A percentile compares a stretch with the other conserved stretches of the same genome.
These are phyloP conservation scores for Athalia circularis DNA, from an alignment of 2,888 invertebrate genomes.

Conservation along the genomic window DNA sequence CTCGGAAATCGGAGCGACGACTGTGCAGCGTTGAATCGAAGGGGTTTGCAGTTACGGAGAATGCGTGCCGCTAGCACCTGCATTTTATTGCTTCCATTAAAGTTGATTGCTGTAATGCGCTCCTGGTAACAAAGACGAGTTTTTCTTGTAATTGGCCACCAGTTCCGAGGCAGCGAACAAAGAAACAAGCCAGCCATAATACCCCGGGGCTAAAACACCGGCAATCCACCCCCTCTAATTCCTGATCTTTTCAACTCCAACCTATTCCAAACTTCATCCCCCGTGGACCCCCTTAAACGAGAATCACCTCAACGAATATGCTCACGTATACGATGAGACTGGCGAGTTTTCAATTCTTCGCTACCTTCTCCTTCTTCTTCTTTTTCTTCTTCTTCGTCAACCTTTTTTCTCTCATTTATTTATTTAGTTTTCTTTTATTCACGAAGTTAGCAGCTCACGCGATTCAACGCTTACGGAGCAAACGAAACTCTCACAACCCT, in stretches of 20 bases:
- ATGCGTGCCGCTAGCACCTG: slow-evolving; percentile 62
- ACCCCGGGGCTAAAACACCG: slow-evolving; percentile 1
- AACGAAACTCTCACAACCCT: background rate
- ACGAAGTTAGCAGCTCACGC: background rate
- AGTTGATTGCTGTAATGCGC: slow-evolving; percentile 64
- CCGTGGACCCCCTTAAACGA: no score
- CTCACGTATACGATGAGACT: no score
- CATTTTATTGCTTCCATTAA: slow-evolving; percentile 67
- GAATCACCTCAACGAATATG: no score
- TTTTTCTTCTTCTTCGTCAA: background rate
- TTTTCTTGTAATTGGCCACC: slow-evolving; percentile 60
- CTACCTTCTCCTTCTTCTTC: no score
- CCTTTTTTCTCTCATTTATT: no score
- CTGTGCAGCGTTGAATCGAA: slow-evolving; percentile 35
- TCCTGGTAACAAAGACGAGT: slow-evolving; percentile 61
- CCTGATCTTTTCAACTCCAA: background rate
- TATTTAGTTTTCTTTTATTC: background rate
- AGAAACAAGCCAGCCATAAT: slow-evolving; percentile 13
- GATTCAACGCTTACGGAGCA: background rate
- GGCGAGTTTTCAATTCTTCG: no score
- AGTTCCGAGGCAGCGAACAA: slow-evolving; percentile 54
- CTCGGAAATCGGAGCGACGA: slow-evolving; percentile 42
- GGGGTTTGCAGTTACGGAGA: slow-evolving; percentile 46
- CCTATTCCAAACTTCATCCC: no score
- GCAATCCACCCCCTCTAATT: slow-evolving; percentile 13